Evolutionary conservation across 1,140 invertebrate genomes (phyloP), one percentile per base, ranked within the genome.

Genomic region (Halesus radiatus): DNA sequence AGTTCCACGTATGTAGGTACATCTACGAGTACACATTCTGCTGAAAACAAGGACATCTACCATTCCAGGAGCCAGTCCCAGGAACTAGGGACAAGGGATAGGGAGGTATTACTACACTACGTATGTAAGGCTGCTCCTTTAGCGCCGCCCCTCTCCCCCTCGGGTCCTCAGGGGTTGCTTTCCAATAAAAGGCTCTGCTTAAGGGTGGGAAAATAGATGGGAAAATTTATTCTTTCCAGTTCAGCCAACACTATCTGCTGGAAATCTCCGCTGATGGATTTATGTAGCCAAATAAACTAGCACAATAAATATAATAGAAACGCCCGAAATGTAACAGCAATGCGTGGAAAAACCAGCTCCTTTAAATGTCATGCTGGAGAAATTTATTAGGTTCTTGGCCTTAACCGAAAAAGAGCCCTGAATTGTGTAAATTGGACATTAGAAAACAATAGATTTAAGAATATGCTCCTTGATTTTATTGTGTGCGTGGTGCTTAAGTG

Each of bases 201-300:
- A 53, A 68, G 68, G 68, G 68, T 72, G 68, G 50, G 68, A 72
- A 72, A 72, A 72, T 72, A 72, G 68, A 72, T 72, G 50, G 45
- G 20, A 52, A 72, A 72, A 72, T 72, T 72, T 72, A 72, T 72
- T 72, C 68, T 72, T 72, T 53, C 45, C 45, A 53, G 50, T 20
- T 23, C 50, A 72, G 45, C 45, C 68, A 68, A 72, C 68, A 72
- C 68, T 72, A 72, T 72, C 68, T 15, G 26, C n/a, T n/a, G 66
- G 68, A 72, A 66, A 53, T 72, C 68, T 72, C 66, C 18, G 22
- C 66, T 70, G 66, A 70, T 70, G 37, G 66, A 70, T 70, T 70
- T 70, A 70, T 70, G 66, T 70, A 70, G 22, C 45, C 68, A 53
- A 72, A 72, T 72, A 72, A 72, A 72, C 68, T 53, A 18, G 16